Evolutionary conservation across 2,113 vertebrate species (phyloP).

Genomic region (Hippocampus barbouri): DNA sequence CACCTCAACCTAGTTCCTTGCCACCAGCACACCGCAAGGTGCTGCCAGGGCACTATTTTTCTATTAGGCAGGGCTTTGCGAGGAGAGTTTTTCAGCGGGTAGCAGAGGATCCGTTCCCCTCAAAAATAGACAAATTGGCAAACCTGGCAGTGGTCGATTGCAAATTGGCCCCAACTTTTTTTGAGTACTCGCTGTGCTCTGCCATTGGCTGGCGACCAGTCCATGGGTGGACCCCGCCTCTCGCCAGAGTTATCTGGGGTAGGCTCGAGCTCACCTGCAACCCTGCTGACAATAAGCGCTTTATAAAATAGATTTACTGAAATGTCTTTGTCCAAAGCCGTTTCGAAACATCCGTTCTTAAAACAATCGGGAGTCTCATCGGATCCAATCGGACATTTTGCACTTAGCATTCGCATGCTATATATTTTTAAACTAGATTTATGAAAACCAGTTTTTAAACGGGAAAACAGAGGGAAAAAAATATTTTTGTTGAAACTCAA

Average conservation of each 20-base stretch:
- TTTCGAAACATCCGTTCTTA: slow-evolving; percentile 51
- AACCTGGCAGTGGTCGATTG: too few relatives aligned
- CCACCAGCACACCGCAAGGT: not conserved
- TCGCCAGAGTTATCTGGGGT: not conserved
- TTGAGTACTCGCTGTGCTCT: not conserved
- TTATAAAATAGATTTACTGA: slow-evolving; percentile 34
- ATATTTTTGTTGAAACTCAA: slow-evolving; percentile 72
- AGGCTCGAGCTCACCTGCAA: not conserved
- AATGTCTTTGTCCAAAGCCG: slow-evolving; percentile 38
- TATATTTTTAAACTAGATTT: slow-evolving; percentile 64
- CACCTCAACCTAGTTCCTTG: not conserved
- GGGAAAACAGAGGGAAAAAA: slow-evolving; percentile 40
- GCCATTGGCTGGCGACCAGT: not conserved
- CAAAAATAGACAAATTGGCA: too few relatives aligned
- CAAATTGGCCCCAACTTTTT: not conserved
- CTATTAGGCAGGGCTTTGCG: too few relatives aligned
- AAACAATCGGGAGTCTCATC: slow-evolving; percentile 75
- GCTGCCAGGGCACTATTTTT: too few relatives aligned
- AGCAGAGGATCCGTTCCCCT: not conserved
- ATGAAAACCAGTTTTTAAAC: slow-evolving; percentile 49
- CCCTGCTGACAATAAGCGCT: not conserved
- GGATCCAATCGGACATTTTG: slow-evolving; percentile 86
- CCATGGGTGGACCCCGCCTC: not conserved
- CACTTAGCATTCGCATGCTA: slow-evolving; percentile 78
- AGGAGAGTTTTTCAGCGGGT: not conserved